A percentile compares a stretch with the other conserved stretches of the same genome.
phyloP scores from a whole-genome alignment of 2,113 vertebrate genomes.

The Marmota flaviventris region DNA sequence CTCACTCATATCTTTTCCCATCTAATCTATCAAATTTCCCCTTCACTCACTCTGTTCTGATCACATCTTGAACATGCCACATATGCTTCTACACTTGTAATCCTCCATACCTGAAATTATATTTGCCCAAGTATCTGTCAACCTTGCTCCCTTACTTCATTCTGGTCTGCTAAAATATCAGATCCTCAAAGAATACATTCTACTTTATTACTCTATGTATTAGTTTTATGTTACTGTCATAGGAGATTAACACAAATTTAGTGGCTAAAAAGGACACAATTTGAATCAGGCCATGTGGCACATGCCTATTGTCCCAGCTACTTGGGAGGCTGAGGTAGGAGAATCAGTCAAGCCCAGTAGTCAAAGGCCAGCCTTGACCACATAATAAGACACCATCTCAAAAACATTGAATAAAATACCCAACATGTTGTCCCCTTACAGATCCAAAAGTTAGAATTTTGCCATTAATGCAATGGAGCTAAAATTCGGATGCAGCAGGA shows the following conservation, averaged over 20 bases:
- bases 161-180: slow-evolving; percentile 6
- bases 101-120: neutral
- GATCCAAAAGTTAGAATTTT: neutral
- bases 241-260: slow-evolving; percentile 1
- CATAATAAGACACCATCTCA: neutral
- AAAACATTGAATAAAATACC: neutral
- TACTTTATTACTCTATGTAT: neutral
- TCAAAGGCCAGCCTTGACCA: neutral
- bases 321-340: neutral
- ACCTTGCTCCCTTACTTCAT: neutral
- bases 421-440: neutral
- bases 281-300: neutral
- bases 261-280: neutral
- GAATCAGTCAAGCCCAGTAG: neutral
- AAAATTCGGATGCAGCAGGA: neutral
- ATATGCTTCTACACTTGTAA: neutral
- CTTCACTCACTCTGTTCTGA: neutral
- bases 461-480: neutral
- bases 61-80: neutral
- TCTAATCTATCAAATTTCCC: neutral
- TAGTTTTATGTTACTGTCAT: neutral
- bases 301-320: neutral
- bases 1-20: neutral
- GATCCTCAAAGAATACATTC: neutral
- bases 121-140: neutral